Base-by-base conservation (phyloP, 2,113 vertebrate species). In the Oreochromis aureus region DNA sequence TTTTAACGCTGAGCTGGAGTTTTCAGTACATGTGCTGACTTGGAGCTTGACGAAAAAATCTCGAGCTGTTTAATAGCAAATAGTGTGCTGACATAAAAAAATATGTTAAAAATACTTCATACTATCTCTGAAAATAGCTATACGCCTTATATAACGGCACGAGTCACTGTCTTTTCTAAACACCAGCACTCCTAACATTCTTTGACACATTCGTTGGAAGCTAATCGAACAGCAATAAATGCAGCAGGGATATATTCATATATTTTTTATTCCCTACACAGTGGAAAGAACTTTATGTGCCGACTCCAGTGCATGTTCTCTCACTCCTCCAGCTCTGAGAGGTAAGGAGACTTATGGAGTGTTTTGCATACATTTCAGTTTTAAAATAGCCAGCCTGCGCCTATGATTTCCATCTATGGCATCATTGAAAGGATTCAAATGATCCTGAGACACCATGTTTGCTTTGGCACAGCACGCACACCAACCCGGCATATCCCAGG, bases 221-320 rank as follows among this genome's bases (percentile, higher is more conserved):
- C 92, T 94, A 88, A 97, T 95, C 87, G 84, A 44, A 36, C 94
- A 89, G 6, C 86, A 96, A 93, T 79, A 79, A 89, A 93, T 16
- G 82, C 82, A 81, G 86, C 94, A 95, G 66, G 61, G 80, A 69
- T 85, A 10, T 73, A 85, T 76, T 87, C 8, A 92, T 83, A 82
- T 46, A 44, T 90, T 84, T 94, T 66, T 92, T 86, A 85, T 95
- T 69, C 84, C 94, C 90, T 88, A 36, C 84, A 55, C 94, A 97
- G 96, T 34, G 96, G 96, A 91, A 97, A 96, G 92, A 96, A 95
- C 95, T 95, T 97, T 10, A 96, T 97, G 93, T 96, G 96, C 84
- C 95, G 96, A 83, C 93, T 97, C 73, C 96, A 97, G 93, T 96
- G 94, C 91, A 95, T 97, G 95, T 96, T 97, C 90, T 94, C 95